phyloP scores from a whole-genome alignment of 2,113 vertebrate species.

The Rhabdornis inornatus region DNA sequence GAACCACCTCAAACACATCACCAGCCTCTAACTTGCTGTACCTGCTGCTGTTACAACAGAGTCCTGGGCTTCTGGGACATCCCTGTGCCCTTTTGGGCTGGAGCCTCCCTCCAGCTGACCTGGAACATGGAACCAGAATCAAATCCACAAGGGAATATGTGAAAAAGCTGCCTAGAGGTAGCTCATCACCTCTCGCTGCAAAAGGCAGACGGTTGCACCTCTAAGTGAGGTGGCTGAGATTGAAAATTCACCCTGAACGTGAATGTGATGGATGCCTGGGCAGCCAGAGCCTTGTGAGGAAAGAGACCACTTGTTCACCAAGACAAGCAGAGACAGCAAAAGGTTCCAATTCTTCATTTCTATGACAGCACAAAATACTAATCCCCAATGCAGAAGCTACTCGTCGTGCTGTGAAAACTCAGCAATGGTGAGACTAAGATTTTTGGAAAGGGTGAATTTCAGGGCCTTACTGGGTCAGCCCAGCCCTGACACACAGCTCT shows the following conservation, averaged over 20 bases:
- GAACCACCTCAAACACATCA: background rate
- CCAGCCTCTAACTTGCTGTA: background rate
- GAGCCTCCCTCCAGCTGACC: background rate
- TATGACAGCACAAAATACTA: background rate
- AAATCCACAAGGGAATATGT: background rate
- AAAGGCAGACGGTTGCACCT: background rate
- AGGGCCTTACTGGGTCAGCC: background rate
- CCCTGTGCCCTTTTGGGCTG: background rate
- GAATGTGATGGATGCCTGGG: background rate
- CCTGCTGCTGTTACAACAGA: background rate
- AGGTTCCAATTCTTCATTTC: background rate
- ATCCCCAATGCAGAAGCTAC: background rate
- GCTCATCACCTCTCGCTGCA: rapidly evolving
- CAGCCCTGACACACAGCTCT: background rate
- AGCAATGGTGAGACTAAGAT: background rate
- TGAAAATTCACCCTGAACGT: background rate
- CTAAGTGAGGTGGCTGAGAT: background rate
- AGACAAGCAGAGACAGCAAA: background rate
- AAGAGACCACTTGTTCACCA: background rate
- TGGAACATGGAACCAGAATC: background rate
- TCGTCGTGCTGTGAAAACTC: background rate
- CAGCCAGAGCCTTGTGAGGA: background rate
- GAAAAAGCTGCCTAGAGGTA: background rate
- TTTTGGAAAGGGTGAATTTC: background rate
- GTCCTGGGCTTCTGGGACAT: background rate